Evolutionary conservation across 2,113 vertebrate genomes (phyloP).

Genomic region (Sebastes schlegelii): DNA sequence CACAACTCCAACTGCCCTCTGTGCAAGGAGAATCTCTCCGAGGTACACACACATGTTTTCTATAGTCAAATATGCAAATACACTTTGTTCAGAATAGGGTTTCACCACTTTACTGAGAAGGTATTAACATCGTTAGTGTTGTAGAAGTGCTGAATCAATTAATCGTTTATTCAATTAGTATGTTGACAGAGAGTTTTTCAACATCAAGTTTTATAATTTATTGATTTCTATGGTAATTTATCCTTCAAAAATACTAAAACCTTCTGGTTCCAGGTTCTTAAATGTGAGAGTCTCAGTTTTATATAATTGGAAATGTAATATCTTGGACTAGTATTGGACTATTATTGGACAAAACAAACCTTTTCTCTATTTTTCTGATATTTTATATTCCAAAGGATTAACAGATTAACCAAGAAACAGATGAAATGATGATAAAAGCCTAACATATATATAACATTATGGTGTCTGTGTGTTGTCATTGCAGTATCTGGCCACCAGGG

Average conservation of each 20-base stretch:
- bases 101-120: neutral
- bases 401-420: too few relatives aligned
- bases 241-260: neutral
- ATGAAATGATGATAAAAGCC: neutral
- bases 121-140: neutral
- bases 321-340: too few relatives aligned
- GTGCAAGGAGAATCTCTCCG: conserved; percentile 93
- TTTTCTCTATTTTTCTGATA: neutral
- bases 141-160: neutral
- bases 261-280: neutral
- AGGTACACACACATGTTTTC: conserved; percentile 77
- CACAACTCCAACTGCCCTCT: conserved; percentile 92
- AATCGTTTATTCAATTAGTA: neutral
- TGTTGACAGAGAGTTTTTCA: neutral
- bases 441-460: neutral
- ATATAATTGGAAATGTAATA: neutral
- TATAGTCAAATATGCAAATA: neutral
- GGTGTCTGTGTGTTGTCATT: conserved; percentile 47
- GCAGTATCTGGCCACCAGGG: conserved; percentile 91
- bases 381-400: too few relatives aligned
- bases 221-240: neutral
- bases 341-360: neutral
- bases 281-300: neutral
- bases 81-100: neutral
- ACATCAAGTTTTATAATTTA: neutral